Evolutionary conservation across 2,888 invertebrate species (phyloP).

Genomic region (Hermaeophaga mercurialis): DNA sequence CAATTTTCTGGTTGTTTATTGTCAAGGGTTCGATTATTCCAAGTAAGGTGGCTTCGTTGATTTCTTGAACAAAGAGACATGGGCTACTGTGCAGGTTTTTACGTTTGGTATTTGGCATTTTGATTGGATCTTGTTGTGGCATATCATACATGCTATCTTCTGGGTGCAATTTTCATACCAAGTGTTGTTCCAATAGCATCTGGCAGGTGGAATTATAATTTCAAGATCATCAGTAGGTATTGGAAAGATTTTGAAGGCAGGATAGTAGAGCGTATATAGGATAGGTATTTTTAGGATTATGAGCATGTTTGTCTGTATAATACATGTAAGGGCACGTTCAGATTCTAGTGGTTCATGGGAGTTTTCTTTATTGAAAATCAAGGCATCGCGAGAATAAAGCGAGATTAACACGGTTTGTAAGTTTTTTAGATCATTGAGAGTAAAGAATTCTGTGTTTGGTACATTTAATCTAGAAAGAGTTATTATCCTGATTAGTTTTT

Average conservation of each 20-base stretch:
- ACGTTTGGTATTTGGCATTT: conserved; percentile 6
- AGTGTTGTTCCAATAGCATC: conserved; percentile 2
- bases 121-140: neutral
- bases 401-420: neutral
- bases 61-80: neutral
- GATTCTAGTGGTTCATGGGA: no score
- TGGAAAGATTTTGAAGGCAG: neutral
- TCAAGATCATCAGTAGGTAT: conserved; percentile 5
- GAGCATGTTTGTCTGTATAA: neutral
- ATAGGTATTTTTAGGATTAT: neutral
- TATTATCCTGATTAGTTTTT: conserved; percentile 1
- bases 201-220: conserved; percentile 3
- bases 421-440: neutral
- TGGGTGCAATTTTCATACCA: neutral
- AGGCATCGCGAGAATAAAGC: neutral
- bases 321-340: no score
- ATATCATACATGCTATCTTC: neutral
- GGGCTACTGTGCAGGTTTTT: neutral
- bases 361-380: no score
- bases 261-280: neutral
- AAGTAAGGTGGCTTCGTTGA: neutral
- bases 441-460: conserved; percentile 5
- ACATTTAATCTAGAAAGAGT: conserved; percentile 1
- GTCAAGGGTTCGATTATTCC: neutral
- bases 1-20: neutral